Base-by-base conservation (phyloP, 1,140 invertebrate genomes). In the Drosophila tsacasi region DNA sequence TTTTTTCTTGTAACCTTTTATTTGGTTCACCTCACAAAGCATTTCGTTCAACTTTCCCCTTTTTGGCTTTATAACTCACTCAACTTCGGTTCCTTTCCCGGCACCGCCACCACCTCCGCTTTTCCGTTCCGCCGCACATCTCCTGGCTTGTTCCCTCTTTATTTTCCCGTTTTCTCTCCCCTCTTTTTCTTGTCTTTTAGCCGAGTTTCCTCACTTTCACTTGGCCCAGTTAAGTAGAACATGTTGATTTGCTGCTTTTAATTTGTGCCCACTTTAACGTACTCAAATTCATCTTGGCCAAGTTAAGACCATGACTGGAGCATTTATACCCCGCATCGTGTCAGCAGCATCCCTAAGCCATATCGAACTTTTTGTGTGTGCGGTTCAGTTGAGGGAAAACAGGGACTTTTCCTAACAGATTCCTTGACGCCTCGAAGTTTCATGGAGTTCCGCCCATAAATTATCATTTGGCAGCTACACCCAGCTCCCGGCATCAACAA, bases 381-480 rank as follows among this genome's bases (percentile, higher is more conserved):
- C 27, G 47, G 47, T 15, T 27, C 9, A 50, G 47, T 25, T 3
- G 12, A 17, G 12, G 25, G 27, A 69, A 55, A 57, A 65, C 37
- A 30, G 55, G 46, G 68, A 75, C 71, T 85, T 75, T 65, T 52
- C 69, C 71, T 72, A 84, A 86, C 78, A 73, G 83, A 77, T 86
- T 87, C 69, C 75, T 83, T 83, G 80, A 87, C 83, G 77, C 84
- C 83, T 74, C 81, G 66, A 83, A 80, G 76, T 89, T 81, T 83
- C 72, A 57, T 67, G 57, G 79, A 58, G 78, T 78, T 71, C 84
- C 84, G 83, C 81, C 84, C 84, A 87, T 87, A 87, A 87, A 87
- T 87, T 89, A 89, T 86, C 73, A 84, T 87, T 87, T 87, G 83
- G 84, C 83, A 86, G 83, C 79, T 85, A 72, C 81, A 78, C 60